Conservation (phyloP, 2,113 vertebrate genomes). For the Sturnira hondurensis region DNA sequence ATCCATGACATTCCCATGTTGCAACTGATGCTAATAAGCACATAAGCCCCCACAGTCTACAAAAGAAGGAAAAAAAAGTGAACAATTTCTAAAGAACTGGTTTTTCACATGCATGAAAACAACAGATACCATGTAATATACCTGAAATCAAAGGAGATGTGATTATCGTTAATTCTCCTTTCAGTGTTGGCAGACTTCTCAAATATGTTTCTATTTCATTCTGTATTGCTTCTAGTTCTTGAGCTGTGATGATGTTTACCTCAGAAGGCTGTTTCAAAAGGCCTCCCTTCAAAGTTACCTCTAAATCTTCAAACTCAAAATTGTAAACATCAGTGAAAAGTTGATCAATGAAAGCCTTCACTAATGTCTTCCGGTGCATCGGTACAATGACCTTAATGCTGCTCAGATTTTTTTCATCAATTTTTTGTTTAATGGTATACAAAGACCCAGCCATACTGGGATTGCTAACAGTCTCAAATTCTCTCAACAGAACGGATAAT, state of each 20-base stretch:
- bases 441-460: constrained; percentile 79
- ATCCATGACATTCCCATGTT: background rate
- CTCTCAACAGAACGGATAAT: constrained; percentile 63
- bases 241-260: background rate
- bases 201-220: constrained; percentile 83
- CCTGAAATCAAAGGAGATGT: constrained; percentile 90
- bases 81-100: background rate
- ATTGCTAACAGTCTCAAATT: constrained; percentile 75
- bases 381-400: constrained; percentile 83
- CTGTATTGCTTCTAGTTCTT: constrained; percentile 55
- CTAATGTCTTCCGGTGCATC: constrained; percentile 71
- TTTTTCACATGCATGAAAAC: constrained; percentile 26
- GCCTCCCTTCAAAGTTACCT: constrained; percentile 49
- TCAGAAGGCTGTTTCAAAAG: constrained; percentile 35
- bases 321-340: constrained; percentile 90
- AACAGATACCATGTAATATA: constrained; percentile 62
- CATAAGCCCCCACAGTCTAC: background rate
- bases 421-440: constrained; percentile 85
- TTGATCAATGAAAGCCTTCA: constrained; percentile 81
- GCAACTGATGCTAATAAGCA: background rate
- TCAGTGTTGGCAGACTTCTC: constrained; percentile 84
- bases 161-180: constrained; percentile 84
- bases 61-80: background rate
- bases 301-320: constrained; percentile 82
- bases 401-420: constrained; percentile 84